Base-by-base conservation (phyloP, 1,140 invertebrate species). In the Sarcophaga bullata region DNA sequence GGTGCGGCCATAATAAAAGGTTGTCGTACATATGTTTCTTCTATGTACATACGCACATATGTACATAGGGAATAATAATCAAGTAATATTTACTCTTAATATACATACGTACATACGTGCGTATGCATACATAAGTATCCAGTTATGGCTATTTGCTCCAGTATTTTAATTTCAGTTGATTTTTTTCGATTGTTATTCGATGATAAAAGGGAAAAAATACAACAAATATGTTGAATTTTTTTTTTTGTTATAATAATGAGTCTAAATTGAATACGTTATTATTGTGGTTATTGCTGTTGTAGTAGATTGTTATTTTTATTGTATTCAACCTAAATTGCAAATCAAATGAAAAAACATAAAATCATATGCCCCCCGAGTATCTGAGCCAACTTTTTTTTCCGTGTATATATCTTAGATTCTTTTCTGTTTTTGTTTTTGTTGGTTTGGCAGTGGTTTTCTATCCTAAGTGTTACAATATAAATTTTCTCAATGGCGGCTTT, bases 1-100 rank as follows among this genome's bases (percentile, higher is more conserved):
- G 11, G 48, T 15, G 17, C 75, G 49, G 75, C 75, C 75, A 78
- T 78, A 78, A 78, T 78, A 17, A 78, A 78, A 19, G 75, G 75
- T 78, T 78, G 15, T n/a, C 75, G 25, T 37, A 50, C 17, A 25
- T 50, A 78, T 50, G 49, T 7, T 50, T 19, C 15, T 25, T 78
- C 9, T 54, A 54, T 54, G 15, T 54, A 54, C 15, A 54, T 54
- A 54, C 15, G 5, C 5, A 5, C 15, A 54, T 54, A 54, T 5
- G 5, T 54, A 54, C 15, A 54, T 54, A 54, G 9, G 15, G 9
- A 54, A n/a, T 68, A 13, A 10, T 68, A 68, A 37, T 37, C 25
- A 4, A 4, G 25, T 37, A 37, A 37, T 37, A 37, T 37, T 37
- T 37, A 37, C 13, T 62, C 11, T 62, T n/a, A 8, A 62, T 62